phyloP scores from a whole-genome alignment of 2,888 invertebrate species.

The Eumacrocentrus americanus region DNA sequence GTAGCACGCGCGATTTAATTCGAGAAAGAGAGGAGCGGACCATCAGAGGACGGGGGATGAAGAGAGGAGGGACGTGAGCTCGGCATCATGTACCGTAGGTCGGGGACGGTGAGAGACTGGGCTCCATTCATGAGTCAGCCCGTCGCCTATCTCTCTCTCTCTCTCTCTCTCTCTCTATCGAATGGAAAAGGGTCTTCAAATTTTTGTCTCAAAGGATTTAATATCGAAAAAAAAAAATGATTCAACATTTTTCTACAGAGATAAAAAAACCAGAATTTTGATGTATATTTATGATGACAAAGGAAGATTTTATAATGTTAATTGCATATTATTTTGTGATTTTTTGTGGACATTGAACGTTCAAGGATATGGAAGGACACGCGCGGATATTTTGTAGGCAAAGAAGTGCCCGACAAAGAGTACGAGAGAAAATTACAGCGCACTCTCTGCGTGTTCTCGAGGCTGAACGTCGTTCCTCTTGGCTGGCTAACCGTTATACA shows the following conservation, averaged over 20 bases:
- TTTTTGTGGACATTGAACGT: too few relatives aligned
- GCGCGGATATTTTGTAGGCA: neutral
- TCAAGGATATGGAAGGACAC: neutral
- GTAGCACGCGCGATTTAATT: constrained; percentile 15
- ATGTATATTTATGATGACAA: too few relatives aligned
- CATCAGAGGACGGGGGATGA: constrained; percentile 10
- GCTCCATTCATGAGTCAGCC: constrained; percentile 23
- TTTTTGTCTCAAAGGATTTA: too few relatives aligned
- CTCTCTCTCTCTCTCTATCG: too few relatives aligned
- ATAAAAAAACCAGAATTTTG: too few relatives aligned
- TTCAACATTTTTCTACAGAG: too few relatives aligned
- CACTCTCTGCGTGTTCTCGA: constrained; percentile 19
- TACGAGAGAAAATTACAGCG: constrained; percentile 16
- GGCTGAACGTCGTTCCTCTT: constrained; percentile 56
- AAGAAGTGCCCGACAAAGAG: neutral
- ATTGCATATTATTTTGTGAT: too few relatives aligned
- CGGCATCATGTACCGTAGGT: constrained; percentile 34
- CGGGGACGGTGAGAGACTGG: constrained; percentile 28
- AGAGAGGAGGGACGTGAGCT: constrained; percentile 15
- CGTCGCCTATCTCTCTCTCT: too few relatives aligned
- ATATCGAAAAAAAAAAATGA: too few relatives aligned
- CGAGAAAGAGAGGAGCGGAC: constrained; percentile 2
- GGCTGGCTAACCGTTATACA: constrained; percentile 62
- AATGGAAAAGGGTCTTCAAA: too few relatives aligned
- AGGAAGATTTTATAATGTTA: too few relatives aligned